phyloP scores from a whole-genome alignment of 2,888 invertebrate species.

The Lasioglossum villosulum region DNA sequence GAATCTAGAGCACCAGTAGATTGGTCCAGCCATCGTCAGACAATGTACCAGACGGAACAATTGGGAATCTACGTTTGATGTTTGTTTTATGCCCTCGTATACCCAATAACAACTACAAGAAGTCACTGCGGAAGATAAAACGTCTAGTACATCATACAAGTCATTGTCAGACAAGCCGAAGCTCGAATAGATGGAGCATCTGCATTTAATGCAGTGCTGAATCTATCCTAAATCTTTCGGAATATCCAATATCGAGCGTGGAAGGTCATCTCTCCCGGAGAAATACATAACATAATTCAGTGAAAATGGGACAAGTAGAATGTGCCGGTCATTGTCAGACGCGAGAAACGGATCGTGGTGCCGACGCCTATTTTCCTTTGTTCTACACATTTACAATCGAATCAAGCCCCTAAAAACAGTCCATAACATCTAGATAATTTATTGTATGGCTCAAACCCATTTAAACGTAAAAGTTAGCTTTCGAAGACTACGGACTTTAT shows the following conservation, averaged over 20 bases:
- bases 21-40: background rate
- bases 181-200: background rate
- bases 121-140: background rate
- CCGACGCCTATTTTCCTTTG: background rate
- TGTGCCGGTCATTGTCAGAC: conserved; percentile 15
- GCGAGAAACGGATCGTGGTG: background rate
- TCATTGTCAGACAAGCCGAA: background rate
- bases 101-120: background rate
- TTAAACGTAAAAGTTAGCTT: background rate
- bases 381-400: background rate
- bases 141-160: background rate
- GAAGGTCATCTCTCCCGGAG: background rate
- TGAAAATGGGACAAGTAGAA: conserved; percentile 8
- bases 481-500: too few species aligned
- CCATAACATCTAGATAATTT: background rate
- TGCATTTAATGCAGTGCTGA: background rate
- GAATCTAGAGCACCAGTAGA: background rate
- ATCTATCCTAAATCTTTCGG: conserved; percentile 10
- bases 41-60: background rate
- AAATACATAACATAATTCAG: background rate
- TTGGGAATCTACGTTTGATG: background rate
- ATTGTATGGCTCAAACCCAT: background rate
- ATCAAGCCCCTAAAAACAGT: background rate
- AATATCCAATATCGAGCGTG: background rate
- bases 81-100: background rate